These are phyloP conservation scores for Caenorhabditis tropicalis DNA, from an alignment of 1,140 invertebrate genomes.

Conservation along the genomic window DNA sequence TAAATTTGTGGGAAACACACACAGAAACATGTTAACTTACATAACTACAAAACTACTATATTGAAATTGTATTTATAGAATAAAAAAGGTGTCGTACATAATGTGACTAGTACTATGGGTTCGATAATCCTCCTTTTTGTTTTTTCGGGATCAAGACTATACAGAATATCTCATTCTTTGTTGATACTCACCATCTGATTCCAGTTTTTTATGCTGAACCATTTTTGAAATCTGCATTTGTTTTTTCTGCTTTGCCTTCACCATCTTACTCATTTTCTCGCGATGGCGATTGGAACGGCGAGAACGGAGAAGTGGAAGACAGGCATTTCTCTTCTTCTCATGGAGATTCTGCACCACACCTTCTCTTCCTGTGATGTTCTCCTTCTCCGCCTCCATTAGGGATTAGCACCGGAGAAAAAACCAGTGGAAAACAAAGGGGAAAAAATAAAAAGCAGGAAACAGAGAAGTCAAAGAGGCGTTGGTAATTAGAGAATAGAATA, in stretches of 20 bases:
- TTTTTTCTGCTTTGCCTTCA: conserved; percentile 24
- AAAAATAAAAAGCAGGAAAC: not conserved
- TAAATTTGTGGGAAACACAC: not conserved
- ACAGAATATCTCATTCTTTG: not conserved
- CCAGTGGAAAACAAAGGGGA: not conserved
- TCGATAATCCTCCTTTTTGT: not conserved
- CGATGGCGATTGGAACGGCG: conserved; percentile 20
- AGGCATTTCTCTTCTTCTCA: not conserved
- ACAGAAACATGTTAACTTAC: not conserved
- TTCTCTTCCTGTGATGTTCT: not conserved
- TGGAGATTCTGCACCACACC: not conserved
- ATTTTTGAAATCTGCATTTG: conserved; percentile 30
- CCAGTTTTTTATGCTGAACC: conserved; percentile 20
- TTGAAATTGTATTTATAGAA: not conserved
- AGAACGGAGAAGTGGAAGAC: not conserved
- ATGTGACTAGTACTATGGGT: not conserved
- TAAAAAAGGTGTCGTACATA: not conserved
- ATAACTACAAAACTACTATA: no score
- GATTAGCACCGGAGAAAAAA: not conserved
- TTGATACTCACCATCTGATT: not conserved
- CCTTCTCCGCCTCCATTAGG: not conserved
- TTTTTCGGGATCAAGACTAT: not conserved
- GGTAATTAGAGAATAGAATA: conserved; percentile 37
- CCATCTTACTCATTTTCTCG: conserved; percentile 28
- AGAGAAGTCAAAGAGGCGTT: not conserved